These are phyloP conservation scores for Drosophila burlai DNA, from an alignment of 1,140 invertebrate genomes.

Conservation along the genomic window DNA sequence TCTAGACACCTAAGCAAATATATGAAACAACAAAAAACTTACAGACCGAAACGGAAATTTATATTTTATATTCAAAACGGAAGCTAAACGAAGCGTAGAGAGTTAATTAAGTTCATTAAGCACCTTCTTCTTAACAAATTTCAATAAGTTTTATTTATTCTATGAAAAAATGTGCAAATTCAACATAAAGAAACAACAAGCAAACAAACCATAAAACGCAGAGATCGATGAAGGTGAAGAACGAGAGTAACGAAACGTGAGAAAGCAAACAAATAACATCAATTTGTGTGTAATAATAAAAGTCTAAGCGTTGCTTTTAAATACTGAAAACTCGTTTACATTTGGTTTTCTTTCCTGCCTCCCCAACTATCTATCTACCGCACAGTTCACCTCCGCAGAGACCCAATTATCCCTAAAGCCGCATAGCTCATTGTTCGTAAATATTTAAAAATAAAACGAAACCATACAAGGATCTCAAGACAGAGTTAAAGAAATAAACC, in stretches of 20 bases:
- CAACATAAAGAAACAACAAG: slow-evolving; percentile 38
- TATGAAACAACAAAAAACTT: slow-evolving; percentile 39
- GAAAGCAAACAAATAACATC: slow-evolving; percentile 57
- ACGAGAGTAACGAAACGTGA: slow-evolving; percentile 45
- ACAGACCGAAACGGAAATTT: slow-evolving; percentile 36
- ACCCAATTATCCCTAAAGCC: slow-evolving; percentile 1
- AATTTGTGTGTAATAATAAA: slow-evolving; percentile 73
- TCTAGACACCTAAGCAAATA: slow-evolving; percentile 62
- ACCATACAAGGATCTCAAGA: slow-evolving; percentile 61
- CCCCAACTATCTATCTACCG: neutral
- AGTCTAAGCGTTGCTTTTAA: slow-evolving; percentile 77
- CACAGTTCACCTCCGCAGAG: neutral
- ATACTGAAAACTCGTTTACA: slow-evolving; percentile 60
- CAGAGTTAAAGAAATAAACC: slow-evolving; percentile 47
- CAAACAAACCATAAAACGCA: slow-evolving; percentile 36
- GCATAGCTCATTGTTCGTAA: slow-evolving; percentile 47
- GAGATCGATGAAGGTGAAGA: slow-evolving; percentile 18
- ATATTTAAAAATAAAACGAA: slow-evolving; percentile 20
- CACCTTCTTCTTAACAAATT: slow-evolving; percentile 62
- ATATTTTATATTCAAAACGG: slow-evolving; percentile 47
- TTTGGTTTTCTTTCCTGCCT: slow-evolving; percentile 36
- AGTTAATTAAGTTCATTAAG: slow-evolving; percentile 70
- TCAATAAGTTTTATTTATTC: slow-evolving; percentile 76
- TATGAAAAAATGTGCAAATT: slow-evolving; percentile 68
- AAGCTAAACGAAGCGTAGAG: slow-evolving; percentile 32